These are phyloP conservation scores for Eurytemora carolleeae DNA, from an alignment of 1,140 invertebrate species.

Conservation along the genomic window DNA sequence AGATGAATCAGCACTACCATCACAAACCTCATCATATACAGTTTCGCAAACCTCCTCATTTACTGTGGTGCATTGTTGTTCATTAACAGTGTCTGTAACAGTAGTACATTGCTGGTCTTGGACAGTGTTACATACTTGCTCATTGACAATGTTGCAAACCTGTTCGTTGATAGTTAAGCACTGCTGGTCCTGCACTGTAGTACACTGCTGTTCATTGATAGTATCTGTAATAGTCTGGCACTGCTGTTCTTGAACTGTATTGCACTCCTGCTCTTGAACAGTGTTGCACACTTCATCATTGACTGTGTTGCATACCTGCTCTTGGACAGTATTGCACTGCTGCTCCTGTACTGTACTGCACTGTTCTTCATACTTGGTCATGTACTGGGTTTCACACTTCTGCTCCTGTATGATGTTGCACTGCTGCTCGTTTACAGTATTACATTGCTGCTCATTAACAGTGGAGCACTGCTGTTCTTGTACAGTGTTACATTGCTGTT, in stretches of 20 bases:
- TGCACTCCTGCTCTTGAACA: conserved; percentile 10
- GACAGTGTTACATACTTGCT: too few relatives aligned
- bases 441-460: conserved; percentile 7
- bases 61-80: not conserved
- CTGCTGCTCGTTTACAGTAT: conserved; percentile 12
- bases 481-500: conserved; percentile 5
- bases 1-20: not conserved
- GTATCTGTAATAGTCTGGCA: too few relatives aligned
- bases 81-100: not conserved
- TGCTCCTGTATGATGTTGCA: conserved; percentile 4
- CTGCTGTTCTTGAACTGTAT: conserved; percentile 1
- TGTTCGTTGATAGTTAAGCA: conserved; percentile 2
- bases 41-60: not conserved
- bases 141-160: too few relatives aligned
- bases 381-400: not conserved
- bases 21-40: not conserved
- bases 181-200: conserved; percentile 4
- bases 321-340: conserved; percentile 3
- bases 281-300: too few relatives aligned
- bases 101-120: not conserved
- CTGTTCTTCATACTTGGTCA: not conserved
- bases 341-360: conserved; percentile 12
- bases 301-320: too few relatives aligned
- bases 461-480: conserved; percentile 4
- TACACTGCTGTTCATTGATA: conserved; percentile 1